phyloP scores from a whole-genome alignment of 2,797 vertebrate genomes.

The Salarias fasciatus region DNA sequence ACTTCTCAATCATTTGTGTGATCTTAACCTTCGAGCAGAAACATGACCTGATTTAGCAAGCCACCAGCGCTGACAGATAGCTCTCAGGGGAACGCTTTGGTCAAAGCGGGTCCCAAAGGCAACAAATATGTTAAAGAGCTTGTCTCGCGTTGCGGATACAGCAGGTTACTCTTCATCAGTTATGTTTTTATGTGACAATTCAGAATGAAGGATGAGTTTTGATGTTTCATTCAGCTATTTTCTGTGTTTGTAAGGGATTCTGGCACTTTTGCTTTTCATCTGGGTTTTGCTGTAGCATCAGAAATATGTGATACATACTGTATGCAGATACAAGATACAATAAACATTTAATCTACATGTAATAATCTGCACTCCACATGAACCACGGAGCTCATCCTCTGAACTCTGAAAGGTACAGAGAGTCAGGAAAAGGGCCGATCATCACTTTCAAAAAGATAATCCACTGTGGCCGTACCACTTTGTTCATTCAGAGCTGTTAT shows the following conservation, averaged over 20 bases:
- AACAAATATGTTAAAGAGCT: conserved; percentile 44
- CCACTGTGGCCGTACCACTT: too few species aligned
- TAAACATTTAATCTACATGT: neutral
- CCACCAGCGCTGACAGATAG: conserved; percentile 52
- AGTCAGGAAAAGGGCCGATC: too few species aligned
- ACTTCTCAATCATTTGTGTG: conserved; percentile 69
- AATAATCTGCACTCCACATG: too few species aligned
- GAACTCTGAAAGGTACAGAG: too few species aligned
- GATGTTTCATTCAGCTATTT: neutral
- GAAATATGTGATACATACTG: too few species aligned
- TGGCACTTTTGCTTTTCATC: neutral
- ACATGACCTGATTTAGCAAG: conserved; percentile 65
- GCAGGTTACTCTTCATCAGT: conserved; percentile 39
- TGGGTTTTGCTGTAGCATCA: too few species aligned
- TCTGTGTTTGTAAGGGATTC: neutral
- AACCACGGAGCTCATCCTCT: too few species aligned
- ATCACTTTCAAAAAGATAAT: too few species aligned
- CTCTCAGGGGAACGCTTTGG: conserved; percentile 30
- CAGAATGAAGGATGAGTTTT: conserved; percentile 1
- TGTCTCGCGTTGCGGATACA: conserved; percentile 33
- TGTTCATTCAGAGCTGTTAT: too few species aligned
- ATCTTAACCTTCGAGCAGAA: conserved; percentile 66
- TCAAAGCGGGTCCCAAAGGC: conserved; percentile 51
- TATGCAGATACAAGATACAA: too few species aligned
- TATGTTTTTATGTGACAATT: conserved; percentile 34